Conservation (phyloP, 2,888 invertebrate species). For the Elmis aenea region DNA sequence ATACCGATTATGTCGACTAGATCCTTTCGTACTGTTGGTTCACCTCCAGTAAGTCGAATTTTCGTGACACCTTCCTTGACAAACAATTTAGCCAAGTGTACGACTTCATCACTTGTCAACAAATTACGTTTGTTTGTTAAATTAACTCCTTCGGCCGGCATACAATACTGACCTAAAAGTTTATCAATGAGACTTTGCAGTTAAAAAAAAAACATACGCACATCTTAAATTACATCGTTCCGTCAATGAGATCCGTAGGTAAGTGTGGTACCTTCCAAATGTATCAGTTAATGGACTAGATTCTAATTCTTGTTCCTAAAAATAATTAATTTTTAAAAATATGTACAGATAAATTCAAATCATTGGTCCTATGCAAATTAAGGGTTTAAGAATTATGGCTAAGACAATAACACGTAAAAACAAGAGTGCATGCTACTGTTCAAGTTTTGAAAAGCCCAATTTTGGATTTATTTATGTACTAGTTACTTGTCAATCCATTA, state of each 20-base stretch:
- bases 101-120: constrained; percentile 76
- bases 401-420: no score
- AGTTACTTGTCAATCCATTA: no score
- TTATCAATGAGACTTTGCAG: background rate
- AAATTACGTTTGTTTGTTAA: constrained; percentile 72
- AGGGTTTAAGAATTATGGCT: no score
- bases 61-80: constrained; percentile 86
- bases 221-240: constrained; percentile 96
- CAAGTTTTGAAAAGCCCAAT: no score
- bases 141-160: constrained; percentile 93
- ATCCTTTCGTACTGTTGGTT: constrained; percentile 89
- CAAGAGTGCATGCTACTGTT: no score
- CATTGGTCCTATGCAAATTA: no score
- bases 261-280: constrained; percentile 85
- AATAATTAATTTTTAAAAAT: no score
- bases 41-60: constrained; percentile 94
- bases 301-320: constrained; percentile 1
- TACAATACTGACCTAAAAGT: constrained; percentile 85
- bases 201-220: constrained; percentile 51
- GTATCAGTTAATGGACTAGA: constrained; percentile 63
- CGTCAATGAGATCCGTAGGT: constrained; percentile 91
- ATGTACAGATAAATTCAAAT: no score
- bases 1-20: constrained; percentile 75
- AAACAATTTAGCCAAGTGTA: constrained; percentile 74
- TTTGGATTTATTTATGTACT: no score